Percentiles rank a stretch among this genome's conserved stretches.
Evolutionary conservation across 2,888 invertebrate species (phyloP).

Genomic region (Andricus curvator): DNA sequence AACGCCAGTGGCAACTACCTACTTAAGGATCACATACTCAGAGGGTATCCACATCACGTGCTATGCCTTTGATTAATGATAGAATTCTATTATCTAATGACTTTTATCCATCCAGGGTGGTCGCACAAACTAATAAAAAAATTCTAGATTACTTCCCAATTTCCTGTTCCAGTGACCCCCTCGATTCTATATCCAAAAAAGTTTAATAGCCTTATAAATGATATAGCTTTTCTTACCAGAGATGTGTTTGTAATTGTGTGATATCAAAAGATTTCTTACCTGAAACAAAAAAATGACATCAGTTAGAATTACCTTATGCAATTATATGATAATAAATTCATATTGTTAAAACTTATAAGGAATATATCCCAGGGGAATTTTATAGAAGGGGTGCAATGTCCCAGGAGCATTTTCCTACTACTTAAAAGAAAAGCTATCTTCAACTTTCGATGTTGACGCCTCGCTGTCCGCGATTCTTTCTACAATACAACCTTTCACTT

Average conservation of each 20-base stretch:
- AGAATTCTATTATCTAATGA: background rate
- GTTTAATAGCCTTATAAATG: background rate
- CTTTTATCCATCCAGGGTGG: background rate
- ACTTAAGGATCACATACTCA: conserved; percentile 60
- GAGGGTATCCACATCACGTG: background rate
- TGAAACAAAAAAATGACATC: background rate
- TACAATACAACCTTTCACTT: conserved; percentile 53
- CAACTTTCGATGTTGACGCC: background rate
- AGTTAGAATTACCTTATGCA: background rate
- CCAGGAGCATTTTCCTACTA: background rate
- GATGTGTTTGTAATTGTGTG: background rate
- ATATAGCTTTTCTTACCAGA: conserved; percentile 7
- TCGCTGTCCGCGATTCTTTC: conserved; percentile 27
- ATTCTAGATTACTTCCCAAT: background rate
- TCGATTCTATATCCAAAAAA: background rate
- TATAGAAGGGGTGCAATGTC: background rate
- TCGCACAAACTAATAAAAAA: background rate
- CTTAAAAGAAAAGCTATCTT: conserved; percentile 9
- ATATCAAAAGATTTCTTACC: background rate
- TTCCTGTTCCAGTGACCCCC: background rate
- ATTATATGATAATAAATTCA: background rate
- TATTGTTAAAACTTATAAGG: too few species aligned
- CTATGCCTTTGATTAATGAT: background rate
- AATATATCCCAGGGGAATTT: background rate
- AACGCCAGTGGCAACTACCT: conserved; percentile 64